phyloP scores from a whole-genome alignment of 2,797 vertebrate species.

The Perodicticus potto region DNA sequence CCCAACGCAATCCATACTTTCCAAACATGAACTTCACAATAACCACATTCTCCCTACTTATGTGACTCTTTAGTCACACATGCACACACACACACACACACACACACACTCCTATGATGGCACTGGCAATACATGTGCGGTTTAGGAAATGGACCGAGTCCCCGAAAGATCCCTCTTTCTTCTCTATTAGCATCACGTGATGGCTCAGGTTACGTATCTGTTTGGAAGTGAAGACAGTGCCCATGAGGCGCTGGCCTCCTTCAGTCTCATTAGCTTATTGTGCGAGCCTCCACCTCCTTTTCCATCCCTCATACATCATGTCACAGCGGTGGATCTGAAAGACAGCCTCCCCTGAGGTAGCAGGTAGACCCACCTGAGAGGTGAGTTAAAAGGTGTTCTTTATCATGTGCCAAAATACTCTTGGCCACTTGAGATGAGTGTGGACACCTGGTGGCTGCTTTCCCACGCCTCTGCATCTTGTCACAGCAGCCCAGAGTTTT shows the following conservation, averaged over 20 bases:
- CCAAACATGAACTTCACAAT: not conserved
- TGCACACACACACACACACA: not conserved
- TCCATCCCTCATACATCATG: not conserved
- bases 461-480: not conserved
- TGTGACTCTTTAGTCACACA: not conserved
- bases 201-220: not conserved
- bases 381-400: conserved; percentile 62
- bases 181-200: not conserved
- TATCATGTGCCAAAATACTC: not conserved
- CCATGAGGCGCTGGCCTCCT: not conserved
- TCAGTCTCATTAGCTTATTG: conserved; percentile 65
- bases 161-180: not conserved
- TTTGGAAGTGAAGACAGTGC: not conserved
- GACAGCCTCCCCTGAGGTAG: conserved; percentile 74
- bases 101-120: not conserved
- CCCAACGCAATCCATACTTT: not conserved
- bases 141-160: not conserved
- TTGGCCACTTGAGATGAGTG: not conserved
- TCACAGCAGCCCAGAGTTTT: not conserved
- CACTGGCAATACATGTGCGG: conserved; percentile 50
- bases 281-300: not conserved
- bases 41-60: not conserved
- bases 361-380: conserved; percentile 62
- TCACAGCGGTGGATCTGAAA: not conserved
- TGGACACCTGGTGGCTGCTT: not conserved